phyloP scores from a whole-genome alignment of 2,797 vertebrate genomes.

The Huso huso region DNA sequence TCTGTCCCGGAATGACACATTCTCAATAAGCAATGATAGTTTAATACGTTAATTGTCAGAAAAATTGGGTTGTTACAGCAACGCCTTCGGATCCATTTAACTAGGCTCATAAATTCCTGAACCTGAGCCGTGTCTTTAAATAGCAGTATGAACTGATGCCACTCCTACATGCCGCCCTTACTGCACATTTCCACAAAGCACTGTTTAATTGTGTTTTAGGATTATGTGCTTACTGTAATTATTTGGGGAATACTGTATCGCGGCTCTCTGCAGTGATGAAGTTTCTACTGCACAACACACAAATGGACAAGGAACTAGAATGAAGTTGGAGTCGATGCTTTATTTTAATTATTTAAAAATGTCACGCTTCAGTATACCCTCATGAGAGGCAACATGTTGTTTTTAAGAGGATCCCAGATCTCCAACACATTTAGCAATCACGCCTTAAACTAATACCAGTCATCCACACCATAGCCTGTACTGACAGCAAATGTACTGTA shows the following conservation, averaged over 20 bases:
- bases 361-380: no score
- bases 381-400: no score
- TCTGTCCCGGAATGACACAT: slow-evolving; percentile 61
- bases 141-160: slow-evolving; percentile 54
- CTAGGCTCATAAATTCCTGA: slow-evolving; percentile 54
- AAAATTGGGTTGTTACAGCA: slow-evolving; percentile 71
- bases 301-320: no score
- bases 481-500: no score
- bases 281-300: no score
- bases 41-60: slow-evolving; percentile 85
- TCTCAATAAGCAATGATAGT: slow-evolving; percentile 84
- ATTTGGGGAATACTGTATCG: not conserved
- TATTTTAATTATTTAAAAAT: no score
- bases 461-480: no score
- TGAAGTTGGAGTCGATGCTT: no score
- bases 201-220: slow-evolving; percentile 47
- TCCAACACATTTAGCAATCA: no score
- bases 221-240: slow-evolving; percentile 3
- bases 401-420: no score
- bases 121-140: slow-evolving; percentile 55
- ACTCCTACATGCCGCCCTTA: slow-evolving; percentile 38
- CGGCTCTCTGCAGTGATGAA: no score
- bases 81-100: slow-evolving; percentile 69
- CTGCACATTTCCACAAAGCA: slow-evolving; percentile 38
- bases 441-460: no score